Conservation (phyloP, 1,140 invertebrate species). For the Pogonus chalceus region DNA sequence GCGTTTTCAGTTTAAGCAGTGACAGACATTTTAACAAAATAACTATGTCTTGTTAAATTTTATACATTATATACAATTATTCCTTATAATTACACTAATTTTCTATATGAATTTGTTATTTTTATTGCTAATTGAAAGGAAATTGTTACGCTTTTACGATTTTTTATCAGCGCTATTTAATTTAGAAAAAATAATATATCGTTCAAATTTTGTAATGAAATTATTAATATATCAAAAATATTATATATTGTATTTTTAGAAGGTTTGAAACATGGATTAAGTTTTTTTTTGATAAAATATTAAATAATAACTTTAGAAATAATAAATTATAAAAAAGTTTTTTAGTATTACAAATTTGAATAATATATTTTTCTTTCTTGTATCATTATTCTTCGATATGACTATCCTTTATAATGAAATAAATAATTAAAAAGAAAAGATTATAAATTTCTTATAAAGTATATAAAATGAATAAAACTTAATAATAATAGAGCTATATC, state of each 20-base stretch:
- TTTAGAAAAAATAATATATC: background rate
- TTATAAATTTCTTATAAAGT: background rate
- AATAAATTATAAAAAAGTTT: background rate
- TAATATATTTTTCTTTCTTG: background rate
- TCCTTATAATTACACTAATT: background rate
- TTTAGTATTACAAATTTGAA: background rate
- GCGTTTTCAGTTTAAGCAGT: background rate
- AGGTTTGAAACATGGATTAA: background rate
- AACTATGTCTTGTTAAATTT: slow-evolving; percentile 1
- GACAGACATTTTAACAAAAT: slow-evolving; percentile 5
- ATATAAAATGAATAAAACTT: background rate
- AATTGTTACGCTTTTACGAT: background rate
- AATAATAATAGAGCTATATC: background rate
- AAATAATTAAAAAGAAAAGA: background rate
- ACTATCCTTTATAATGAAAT: background rate
- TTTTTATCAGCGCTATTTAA: background rate
- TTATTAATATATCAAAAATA: background rate
- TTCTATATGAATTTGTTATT: background rate
- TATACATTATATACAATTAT: background rate
- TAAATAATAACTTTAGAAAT: background rate
- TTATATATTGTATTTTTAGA: background rate
- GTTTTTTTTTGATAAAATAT: background rate
- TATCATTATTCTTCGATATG: background rate
- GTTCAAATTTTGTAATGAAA: background rate
- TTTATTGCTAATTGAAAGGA: background rate